Evolutionary conservation across 2,797 vertebrate genomes (phyloP), one percentile per base, ranked within the genome.

Genomic region (Macropodus opercularis): DNA sequence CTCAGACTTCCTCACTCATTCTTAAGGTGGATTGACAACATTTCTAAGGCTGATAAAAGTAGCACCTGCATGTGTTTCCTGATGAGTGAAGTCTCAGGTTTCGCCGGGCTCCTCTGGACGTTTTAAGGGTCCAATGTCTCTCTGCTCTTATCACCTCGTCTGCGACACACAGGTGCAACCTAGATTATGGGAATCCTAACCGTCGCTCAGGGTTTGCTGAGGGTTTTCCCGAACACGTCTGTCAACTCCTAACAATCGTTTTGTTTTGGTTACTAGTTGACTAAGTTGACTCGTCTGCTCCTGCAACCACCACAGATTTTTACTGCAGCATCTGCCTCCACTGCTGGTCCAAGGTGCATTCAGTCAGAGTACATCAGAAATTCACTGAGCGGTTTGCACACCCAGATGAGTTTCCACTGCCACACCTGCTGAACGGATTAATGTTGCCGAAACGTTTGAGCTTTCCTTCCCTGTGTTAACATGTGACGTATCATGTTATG

Each of bases 141-240:
- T 47, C 32, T 38, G 40, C 59, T 50, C 67, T 89, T 91, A 90
- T 90, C 79, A 66, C 38, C 57, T 21, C 22, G 54, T 63, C 62
- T 73, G 55, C 57, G 17, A 59, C 39, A 44, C 79, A 58, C 92
- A 93, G 92, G 90, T 93, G 92, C 87, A 89, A n/a, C 29, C 38
- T 31, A 42, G 61, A 56, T 71, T 80, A 64, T 76, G 68, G 52
- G 53, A 86, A 75, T 84, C 39, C 69, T 83, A 92, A 92, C 92
- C 48, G 91, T 72, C 90, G 71, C 54, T 55, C 46, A 41, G 67
- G 73, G 26, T 47, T 21, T 21, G 26, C 43, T 26, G 22, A 75
- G 92, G 91, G 88, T 76, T 89, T 91, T 92, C 86, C 91, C 91
- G 35, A 84, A 90, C 86, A 78, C 50, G 70, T 84, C 84, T 43